phyloP scores from a whole-genome alignment of 2,797 vertebrate species.

The Crax fasciolata region DNA sequence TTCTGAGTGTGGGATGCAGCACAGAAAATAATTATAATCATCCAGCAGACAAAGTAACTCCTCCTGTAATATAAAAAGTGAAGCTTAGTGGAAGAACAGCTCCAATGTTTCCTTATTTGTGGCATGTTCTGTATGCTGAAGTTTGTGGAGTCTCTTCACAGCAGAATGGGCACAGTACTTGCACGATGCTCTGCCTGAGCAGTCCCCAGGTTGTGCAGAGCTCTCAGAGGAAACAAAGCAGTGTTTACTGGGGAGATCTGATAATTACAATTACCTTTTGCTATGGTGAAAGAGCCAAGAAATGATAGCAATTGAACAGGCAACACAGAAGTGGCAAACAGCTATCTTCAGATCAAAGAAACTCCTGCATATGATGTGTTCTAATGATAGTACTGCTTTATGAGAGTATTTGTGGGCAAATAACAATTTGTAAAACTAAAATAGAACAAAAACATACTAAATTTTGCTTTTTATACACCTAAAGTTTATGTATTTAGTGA shows the following conservation, averaged over 20 bases:
- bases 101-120: background rate
- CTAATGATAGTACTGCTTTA: background rate
- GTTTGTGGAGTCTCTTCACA: background rate
- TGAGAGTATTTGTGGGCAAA: background rate
- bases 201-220: background rate
- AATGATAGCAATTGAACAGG: background rate
- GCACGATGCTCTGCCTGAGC: background rate
- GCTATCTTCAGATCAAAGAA: background rate
- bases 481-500: background rate
- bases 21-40: background rate
- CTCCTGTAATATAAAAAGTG: fast-evolving
- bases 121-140: background rate
- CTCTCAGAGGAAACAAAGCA: background rate
- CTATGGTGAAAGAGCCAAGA: background rate
- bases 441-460: background rate
- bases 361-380: background rate
- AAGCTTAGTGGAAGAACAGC: background rate
- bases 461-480: slow-evolving; percentile 7
- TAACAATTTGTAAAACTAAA: background rate
- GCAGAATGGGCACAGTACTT: background rate
- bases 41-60: background rate
- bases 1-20: background rate
- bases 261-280: background rate
- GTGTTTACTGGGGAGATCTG: background rate
- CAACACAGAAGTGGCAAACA: background rate